These are phyloP conservation scores for Vanessa atalanta DNA, from an alignment of 1,140 invertebrate genomes.

Conservation along the genomic window DNA sequence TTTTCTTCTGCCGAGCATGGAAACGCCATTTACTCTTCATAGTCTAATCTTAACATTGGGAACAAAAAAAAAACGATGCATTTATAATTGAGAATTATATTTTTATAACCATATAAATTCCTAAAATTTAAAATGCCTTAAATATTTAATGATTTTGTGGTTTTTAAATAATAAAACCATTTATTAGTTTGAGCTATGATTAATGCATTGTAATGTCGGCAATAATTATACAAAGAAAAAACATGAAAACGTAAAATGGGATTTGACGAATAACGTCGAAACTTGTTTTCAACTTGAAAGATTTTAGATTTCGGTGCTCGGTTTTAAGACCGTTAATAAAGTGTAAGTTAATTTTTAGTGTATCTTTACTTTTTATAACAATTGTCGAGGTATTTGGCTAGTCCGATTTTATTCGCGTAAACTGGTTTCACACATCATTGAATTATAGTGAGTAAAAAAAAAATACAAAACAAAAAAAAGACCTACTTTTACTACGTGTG, in stretches of 20 bases:
- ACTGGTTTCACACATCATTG: constrained; percentile 16
- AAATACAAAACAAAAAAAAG: not conserved
- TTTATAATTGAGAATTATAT: not conserved
- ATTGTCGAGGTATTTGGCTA: constrained; percentile 57
- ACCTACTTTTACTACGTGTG: not conserved
- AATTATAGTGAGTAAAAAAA: constrained; percentile 2
- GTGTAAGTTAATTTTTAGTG: constrained; percentile 43
- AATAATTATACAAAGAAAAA: too few relatives aligned
- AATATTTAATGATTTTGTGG: not conserved
- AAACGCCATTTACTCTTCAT: constrained; percentile 48
- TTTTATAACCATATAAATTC: too few relatives aligned
- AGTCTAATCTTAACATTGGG: constrained; percentile 13
- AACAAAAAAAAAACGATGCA: constrained; percentile 13
- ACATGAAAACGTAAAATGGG: not conserved
- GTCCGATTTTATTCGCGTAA: constrained; percentile 48
- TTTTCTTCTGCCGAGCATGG: constrained; percentile 50
- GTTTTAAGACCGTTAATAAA: constrained; percentile 34
- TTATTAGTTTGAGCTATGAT: not conserved
- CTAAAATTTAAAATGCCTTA: too few relatives aligned
- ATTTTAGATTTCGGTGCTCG: constrained; percentile 60
- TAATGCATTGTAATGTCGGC: not conserved
- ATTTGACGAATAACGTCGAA: not conserved
- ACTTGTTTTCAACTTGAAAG: not conserved
- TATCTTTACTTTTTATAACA: constrained; percentile 43
- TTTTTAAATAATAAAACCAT: not conserved